Percentiles rank a stretch among this genome's conserved stretches.
phyloP scores from a whole-genome alignment of 2,888 invertebrate genomes.

The Parnassius mnemosyne region DNA sequence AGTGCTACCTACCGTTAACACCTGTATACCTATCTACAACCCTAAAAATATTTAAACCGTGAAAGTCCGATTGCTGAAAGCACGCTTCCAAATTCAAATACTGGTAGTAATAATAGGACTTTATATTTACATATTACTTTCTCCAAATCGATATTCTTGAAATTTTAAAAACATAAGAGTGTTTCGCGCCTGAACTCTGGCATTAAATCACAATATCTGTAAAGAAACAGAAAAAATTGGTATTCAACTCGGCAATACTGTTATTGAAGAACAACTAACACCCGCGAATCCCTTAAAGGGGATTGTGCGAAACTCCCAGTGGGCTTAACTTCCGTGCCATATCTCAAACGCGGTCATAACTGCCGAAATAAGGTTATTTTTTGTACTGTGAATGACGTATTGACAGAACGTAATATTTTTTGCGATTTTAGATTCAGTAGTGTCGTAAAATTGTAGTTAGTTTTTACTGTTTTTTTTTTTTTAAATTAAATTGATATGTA shows the following conservation, averaged over 20 bases:
- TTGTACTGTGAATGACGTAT: not conserved
- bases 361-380: slow-evolving; percentile 3
- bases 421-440: not conserved
- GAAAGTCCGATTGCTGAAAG: too few species aligned
- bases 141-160: not conserved
- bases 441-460: not conserved
- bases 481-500: too few species aligned
- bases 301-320: slow-evolving; percentile 30
- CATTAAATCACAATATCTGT: slow-evolving; percentile 5
- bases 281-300: slow-evolving; percentile 31
- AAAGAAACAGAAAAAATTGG: slow-evolving; percentile 25
- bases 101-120: too few species aligned
- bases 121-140: not conserved
- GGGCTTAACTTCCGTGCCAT: slow-evolving; percentile 29
- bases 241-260: slow-evolving; percentile 33
- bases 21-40: too few species aligned
- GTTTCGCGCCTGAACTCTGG: not conserved
- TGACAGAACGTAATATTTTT: not conserved
- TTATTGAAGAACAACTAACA: slow-evolving; percentile 36
- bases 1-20: too few species aligned
- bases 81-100: too few species aligned
- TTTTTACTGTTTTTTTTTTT: not conserved
- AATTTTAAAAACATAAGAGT: not conserved
- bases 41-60: too few species aligned
- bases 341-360: slow-evolving; percentile 2